A percentile compares a stretch with the other conserved stretches of the same genome.
Conservation (phyloP, 2,797 vertebrate genomes). For the Phrynocephalus guinanensis region DNA sequence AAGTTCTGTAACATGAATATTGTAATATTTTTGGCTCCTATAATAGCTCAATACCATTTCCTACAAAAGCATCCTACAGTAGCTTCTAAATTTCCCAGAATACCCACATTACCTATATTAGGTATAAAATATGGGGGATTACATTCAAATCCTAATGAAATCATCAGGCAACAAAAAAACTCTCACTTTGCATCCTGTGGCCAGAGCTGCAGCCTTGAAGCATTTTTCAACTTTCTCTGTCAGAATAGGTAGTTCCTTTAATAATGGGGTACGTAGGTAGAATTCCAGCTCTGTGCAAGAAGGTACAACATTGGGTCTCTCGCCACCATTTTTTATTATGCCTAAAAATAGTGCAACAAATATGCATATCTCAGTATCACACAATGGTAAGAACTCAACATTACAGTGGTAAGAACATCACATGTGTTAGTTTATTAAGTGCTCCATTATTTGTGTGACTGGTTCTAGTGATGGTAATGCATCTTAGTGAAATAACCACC, state of each 20-base stretch:
- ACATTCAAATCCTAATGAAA: background rate
- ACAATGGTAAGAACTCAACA: background rate
- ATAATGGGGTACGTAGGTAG: slow-evolving; percentile 79
- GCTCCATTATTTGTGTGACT: background rate
- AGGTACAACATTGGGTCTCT: slow-evolving; percentile 84
- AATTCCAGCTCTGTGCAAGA: slow-evolving; percentile 81
- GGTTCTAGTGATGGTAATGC: background rate
- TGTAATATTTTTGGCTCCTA: background rate
- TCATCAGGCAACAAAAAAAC: background rate
- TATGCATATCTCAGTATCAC: background rate
- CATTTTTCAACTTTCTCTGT: slow-evolving; percentile 81
- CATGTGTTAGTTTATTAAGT: slow-evolving; percentile 6
- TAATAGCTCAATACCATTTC: background rate
- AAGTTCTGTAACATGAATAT: background rate
- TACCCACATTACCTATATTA: background rate
- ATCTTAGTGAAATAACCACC: background rate
- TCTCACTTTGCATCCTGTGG: slow-evolving; percentile 83
- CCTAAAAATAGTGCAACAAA: slow-evolving; percentile 65
- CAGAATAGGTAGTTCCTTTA: slow-evolving; percentile 78
- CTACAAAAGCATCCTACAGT: background rate
- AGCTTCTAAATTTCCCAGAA: background rate
- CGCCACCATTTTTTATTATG: slow-evolving; percentile 84
- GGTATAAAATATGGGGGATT: background rate
- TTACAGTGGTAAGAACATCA: slow-evolving; percentile 1
- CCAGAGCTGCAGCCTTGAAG: slow-evolving; percentile 82